Evolutionary conservation across 2,797 vertebrate species (phyloP).

Genomic region (Gallirallus australis): DNA sequence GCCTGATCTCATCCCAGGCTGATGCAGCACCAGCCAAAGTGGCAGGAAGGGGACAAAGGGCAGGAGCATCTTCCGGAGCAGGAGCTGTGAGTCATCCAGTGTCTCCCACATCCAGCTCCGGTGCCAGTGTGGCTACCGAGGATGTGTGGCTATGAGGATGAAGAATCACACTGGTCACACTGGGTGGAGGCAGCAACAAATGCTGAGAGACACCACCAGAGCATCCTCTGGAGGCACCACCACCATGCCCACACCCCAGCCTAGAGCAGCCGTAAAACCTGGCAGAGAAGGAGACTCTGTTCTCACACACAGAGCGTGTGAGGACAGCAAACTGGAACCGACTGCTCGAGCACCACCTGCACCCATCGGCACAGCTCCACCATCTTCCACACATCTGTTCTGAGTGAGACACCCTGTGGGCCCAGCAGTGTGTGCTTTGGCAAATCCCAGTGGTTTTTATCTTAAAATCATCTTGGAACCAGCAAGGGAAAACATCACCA

Average conservation of each 20-base stretch:
- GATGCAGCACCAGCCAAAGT: fast-evolving
- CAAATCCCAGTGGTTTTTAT: not conserved
- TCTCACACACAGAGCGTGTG: fast-evolving
- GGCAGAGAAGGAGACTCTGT: not conserved
- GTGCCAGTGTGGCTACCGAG: not conserved
- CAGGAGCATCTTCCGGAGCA: not conserved
- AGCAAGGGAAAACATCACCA: not conserved
- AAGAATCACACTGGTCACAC: not conserved
- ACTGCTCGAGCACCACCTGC: not conserved
- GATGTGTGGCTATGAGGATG: not conserved
- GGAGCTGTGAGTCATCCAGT: not conserved
- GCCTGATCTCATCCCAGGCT: fast-evolving
- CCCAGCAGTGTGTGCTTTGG: fast-evolving
- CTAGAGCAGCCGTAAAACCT: not conserved
- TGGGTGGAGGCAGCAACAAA: not conserved
- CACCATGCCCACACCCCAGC: fast-evolving
- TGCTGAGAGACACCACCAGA: not conserved
- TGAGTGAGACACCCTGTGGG: fast-evolving
- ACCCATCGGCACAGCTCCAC: not conserved
- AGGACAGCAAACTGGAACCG: fast-evolving
- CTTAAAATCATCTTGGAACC: not conserved
- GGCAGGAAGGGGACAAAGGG: not conserved
- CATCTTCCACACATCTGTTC: fast-evolving
- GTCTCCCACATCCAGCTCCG: not conserved
- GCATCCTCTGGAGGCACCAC: not conserved